Evolutionary conservation across 2,113 vertebrate species (phyloP).

Genomic region (Mesembrinibis cayennensis): DNA sequence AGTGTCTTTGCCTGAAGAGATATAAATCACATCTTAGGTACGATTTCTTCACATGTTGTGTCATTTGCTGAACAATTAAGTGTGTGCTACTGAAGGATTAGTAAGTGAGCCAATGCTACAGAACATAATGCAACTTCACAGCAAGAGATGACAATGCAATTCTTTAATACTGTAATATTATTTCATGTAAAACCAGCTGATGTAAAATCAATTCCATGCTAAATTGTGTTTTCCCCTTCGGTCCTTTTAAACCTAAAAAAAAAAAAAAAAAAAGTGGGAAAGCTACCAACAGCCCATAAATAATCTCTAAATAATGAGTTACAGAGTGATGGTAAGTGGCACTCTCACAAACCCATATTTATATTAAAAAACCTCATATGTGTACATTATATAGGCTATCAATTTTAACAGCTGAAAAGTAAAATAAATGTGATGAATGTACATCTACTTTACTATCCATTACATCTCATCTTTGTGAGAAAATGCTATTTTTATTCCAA

Average conservation of each 20-base stretch:
- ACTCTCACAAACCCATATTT: not conserved
- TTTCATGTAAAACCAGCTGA: not conserved
- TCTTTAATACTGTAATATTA: not conserved
- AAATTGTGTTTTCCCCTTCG: not conserved
- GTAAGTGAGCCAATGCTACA: not conserved
- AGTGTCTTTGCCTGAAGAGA: not conserved
- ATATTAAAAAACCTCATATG: not conserved
- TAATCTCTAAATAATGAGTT: not conserved
- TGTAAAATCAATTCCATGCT: constrained; percentile 7
- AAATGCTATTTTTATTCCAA: not conserved
- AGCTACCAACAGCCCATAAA: not conserved
- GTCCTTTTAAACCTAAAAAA: not conserved
- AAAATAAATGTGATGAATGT: not conserved
- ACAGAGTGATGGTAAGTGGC: not conserved
- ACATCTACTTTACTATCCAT: not conserved
- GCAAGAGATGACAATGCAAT: not conserved
- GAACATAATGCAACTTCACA: not conserved
- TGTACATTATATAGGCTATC: not conserved
- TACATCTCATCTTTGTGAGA: not conserved
- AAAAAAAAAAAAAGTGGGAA: not conserved
- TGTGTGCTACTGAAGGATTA: not conserved
- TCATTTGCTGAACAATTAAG: constrained; percentile 13
- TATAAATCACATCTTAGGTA: not conserved
- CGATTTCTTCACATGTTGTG: constrained; percentile 13
- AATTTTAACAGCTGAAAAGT: not conserved